Conservation (phyloP, 2,888 invertebrate genomes). For the Portevinia maculata region DNA sequence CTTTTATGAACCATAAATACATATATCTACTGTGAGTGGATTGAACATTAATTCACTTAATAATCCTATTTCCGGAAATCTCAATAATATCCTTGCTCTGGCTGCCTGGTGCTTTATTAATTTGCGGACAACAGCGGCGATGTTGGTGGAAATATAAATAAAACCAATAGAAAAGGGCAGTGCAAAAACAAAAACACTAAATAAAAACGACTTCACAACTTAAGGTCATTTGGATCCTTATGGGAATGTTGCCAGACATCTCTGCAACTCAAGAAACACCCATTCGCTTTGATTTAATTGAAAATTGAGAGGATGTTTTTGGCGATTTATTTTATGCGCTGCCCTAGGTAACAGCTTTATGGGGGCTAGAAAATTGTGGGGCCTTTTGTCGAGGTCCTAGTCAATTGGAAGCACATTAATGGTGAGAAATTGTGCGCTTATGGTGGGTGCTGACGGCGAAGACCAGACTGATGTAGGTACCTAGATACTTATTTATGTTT, state of each 20-base stretch:
- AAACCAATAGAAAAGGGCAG: constrained; percentile 1
- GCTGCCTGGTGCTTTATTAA: constrained; percentile 35
- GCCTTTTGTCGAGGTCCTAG: constrained; percentile 15
- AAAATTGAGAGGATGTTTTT: constrained; percentile 44
- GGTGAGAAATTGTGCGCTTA: constrained; percentile 48
- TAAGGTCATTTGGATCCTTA: constrained; percentile 28
- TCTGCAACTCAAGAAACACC: constrained; percentile 15
- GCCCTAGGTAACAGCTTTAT: constrained; percentile 3
- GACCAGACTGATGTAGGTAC: background rate
- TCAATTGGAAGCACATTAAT: constrained; percentile 54
- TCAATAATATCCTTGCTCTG: background rate
- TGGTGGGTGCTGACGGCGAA: background rate
- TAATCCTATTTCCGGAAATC: constrained; percentile 3
- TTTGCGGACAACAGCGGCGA: constrained; percentile 1
- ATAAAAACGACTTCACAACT: constrained; percentile 31
- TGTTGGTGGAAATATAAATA: constrained; percentile 7
- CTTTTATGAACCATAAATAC: background rate
- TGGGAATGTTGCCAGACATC: constrained; percentile 40
- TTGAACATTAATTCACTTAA: constrained; percentile 29
- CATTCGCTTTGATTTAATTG: constrained; percentile 38
- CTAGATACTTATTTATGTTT: constrained; percentile 24
- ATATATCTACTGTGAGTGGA: background rate
- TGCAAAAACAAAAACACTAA: background rate
- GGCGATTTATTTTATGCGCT: constrained; percentile 25
- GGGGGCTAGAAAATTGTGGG: background rate